Base-by-base conservation (phyloP, 2,797 vertebrate species). In the Phyllotis vaccarum region DNA sequence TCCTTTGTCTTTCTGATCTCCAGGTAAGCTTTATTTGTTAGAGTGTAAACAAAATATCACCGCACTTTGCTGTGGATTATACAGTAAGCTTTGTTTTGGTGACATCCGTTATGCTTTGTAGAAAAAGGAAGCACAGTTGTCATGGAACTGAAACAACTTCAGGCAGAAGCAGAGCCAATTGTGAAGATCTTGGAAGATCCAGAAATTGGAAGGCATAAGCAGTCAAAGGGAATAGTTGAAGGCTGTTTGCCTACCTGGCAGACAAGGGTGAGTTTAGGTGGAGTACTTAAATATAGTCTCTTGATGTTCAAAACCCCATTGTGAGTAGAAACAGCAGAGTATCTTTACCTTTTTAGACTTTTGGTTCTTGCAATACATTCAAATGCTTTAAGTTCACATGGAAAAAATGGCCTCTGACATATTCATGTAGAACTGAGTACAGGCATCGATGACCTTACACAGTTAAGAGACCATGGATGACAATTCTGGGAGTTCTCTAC, bases 111-210 rank as follows among this genome's bases (percentile, higher is more conserved):
- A 21, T 34, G 99, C 99, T 93, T 98, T 99, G 76, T 99, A 96
- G 99, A 99, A 97, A 99, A 99, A 98, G 99, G 99, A 98, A 99
- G 99, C 31, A 99, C 99, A 93, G 99, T 99, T 94, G 99, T 99
- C 97, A 99, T 99, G 52, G 99, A 99, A 94, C 98, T 99, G 79
- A 99, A 99, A 97, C 99, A 99, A 98, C 99, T 99, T 64, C 99
- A 99, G 98, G 99, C 99, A 74, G 99, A 99, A 98, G 99, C 99
- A 0, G 99, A 99, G 60, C 99, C 99, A 90, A 99, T 99, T 91
- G 99, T 99, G 95, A 99, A 99, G 98, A 99, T 99, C 99, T 99
- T 99, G 93, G 99, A 99, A 98, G 99, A 99, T 98, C 99, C 99
- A 37, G 99, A 99, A 98, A 99, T 99, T 62, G 99, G 99, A 2